Evolutionary conservation across 2,888 invertebrate species (phyloP).

Genomic region (Hetaerina titia): DNA sequence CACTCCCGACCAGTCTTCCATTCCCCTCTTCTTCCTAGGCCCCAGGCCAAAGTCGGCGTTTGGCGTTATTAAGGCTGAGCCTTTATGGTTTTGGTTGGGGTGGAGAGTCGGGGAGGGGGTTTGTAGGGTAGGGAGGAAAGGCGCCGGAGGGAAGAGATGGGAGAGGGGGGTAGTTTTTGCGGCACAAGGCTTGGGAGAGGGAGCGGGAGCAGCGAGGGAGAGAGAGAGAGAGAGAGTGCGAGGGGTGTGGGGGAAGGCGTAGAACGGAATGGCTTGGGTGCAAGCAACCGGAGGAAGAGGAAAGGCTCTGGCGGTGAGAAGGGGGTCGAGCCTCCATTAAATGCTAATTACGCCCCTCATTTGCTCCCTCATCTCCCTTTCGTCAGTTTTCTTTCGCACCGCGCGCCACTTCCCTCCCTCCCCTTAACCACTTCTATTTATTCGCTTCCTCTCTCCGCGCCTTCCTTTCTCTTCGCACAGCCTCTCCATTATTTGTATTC

Average conservation of each 20-base stretch:
- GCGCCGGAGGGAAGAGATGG: neutral
- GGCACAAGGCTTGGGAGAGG: neutral
- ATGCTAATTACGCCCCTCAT: conserved; percentile 60
- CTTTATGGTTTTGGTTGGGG: conserved; percentile 25
- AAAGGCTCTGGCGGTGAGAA: neutral
- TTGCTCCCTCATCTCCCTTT: conserved; percentile 36
- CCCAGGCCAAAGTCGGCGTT: neutral
- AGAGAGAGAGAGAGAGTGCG: neutral
- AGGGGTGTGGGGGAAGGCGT: neutral
- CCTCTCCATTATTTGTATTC: no score
- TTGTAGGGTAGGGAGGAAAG: neutral
- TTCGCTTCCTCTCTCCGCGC: neutral
- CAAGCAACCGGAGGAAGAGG: neutral
- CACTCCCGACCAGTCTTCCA: neutral
- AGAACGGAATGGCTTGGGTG: neutral
- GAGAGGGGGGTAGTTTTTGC: neutral
- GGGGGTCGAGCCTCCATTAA: conserved; percentile 42
- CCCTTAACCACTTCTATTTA: neutral
- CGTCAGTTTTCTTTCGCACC: neutral
- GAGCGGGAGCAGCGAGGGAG: neutral
- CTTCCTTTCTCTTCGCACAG: no score
- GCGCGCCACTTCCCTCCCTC: neutral
- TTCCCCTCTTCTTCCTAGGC: neutral
- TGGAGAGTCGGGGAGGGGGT: neutral
- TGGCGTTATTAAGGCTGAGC: conserved; percentile 64